phyloP scores from a whole-genome alignment of 2,888 invertebrate species.

The Morinoia aosen region DNA sequence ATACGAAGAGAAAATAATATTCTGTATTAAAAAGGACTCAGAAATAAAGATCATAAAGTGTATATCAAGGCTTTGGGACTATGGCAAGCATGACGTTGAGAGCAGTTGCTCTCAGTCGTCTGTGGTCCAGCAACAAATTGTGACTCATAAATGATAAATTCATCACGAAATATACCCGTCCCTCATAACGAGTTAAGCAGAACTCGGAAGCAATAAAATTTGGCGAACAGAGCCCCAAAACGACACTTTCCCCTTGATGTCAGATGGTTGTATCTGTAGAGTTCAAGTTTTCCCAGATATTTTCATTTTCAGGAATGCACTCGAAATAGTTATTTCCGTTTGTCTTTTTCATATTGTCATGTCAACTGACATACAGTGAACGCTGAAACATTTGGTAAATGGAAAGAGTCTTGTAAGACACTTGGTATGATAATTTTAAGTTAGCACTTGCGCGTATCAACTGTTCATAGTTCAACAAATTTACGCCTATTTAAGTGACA shows the following conservation, averaged over 20 bases:
- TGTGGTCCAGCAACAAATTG: background rate
- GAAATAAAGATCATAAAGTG: background rate
- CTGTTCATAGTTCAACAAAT: too few relatives aligned
- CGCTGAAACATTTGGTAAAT: too few relatives aligned
- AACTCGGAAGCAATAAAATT: background rate
- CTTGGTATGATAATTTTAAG: too few relatives aligned
- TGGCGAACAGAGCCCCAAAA: background rate
- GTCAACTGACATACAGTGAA: too few relatives aligned
- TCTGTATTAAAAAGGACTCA: background rate
- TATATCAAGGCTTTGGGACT: background rate
- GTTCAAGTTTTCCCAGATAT: background rate
- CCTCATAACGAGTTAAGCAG: background rate
- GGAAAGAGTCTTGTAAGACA: too few relatives aligned
- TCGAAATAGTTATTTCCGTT: background rate
- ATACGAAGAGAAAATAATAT: background rate
- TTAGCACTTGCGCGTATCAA: too few relatives aligned
- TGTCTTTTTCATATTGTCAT: too few relatives aligned
- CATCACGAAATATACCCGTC: background rate
- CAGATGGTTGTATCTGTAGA: background rate
- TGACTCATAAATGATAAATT: background rate
- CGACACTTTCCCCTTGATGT: background rate
- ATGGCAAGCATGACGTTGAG: background rate
- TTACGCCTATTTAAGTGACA: too few relatives aligned
- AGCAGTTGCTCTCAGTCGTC: background rate
- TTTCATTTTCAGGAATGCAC: background rate